phyloP scores from a whole-genome alignment of 2,797 vertebrate genomes.

The Poliocrania exsul region DNA sequence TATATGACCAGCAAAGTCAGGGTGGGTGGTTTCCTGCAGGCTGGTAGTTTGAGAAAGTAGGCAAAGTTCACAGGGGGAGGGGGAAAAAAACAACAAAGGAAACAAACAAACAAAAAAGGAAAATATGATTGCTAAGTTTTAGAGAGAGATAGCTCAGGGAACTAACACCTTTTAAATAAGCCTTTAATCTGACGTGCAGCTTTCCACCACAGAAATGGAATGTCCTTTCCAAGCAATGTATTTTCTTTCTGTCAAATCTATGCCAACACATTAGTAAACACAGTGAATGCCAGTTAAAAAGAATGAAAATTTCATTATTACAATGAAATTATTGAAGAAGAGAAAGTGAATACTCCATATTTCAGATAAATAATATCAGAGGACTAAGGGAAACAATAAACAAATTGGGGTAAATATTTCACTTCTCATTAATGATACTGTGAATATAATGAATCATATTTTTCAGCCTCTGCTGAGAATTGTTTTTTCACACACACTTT shows the following conservation, averaged over 20 bases:
- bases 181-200: not conserved
- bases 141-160: not conserved
- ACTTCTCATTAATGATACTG: not conserved
- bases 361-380: not conserved
- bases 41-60: not conserved
- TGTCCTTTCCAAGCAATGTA: not conserved
- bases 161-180: not conserved
- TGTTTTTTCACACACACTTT: not conserved
- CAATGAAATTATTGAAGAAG: not conserved
- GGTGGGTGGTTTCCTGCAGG: not conserved
- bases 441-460: not conserved
- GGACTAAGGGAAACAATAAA: not conserved
- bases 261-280: not conserved
- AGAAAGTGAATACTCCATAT: not conserved
- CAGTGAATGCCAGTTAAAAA: not conserved
- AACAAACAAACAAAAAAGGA: too few species aligned
- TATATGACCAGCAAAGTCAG: not conserved
- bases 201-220: not conserved
- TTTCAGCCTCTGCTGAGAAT: not conserved
- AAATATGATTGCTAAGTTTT: not conserved
- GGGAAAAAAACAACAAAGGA: accelerated
- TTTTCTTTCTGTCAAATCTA: not conserved
- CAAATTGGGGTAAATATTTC: not conserved
- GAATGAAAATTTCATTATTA: not conserved
- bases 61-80: not conserved